Evolutionary conservation across 2,113 vertebrate species (phyloP).

Genomic region (rat (Rattus norvegicus)): DNA sequence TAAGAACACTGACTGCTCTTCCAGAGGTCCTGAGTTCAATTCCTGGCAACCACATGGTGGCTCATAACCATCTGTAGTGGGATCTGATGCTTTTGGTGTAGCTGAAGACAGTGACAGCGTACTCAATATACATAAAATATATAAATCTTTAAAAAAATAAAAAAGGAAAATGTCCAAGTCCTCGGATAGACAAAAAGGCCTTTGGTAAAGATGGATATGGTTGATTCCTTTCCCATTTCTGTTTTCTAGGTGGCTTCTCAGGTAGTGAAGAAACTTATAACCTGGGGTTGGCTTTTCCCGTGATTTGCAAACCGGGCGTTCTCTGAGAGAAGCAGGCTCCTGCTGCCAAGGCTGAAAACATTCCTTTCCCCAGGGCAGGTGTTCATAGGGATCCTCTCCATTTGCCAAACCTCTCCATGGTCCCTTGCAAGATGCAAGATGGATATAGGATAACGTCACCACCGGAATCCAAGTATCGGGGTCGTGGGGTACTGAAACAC

Average conservation of each 20-base stretch:
- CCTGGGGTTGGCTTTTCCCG: not conserved
- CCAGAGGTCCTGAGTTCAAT: no score
- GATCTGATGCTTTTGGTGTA: no score
- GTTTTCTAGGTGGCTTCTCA: not conserved
- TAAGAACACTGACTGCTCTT: no score
- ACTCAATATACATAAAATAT: no score
- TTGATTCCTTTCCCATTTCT: not conserved
- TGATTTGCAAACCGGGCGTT: not conserved
- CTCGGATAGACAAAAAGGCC: not conserved
- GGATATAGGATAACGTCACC: no score
- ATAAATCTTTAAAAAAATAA: no score
- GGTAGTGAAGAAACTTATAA: not conserved
- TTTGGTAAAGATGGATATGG: not conserved
- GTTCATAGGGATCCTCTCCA: not conserved
- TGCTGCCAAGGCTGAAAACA: not conserved
- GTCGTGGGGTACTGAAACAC: accelerated
- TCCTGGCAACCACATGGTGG: no score
- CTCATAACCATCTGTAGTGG: no score
- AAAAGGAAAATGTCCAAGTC: no score
- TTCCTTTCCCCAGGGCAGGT: not conserved
- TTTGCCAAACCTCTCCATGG: not conserved
- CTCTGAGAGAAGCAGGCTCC: not conserved
- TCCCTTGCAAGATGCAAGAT: no score
- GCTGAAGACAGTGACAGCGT: no score
- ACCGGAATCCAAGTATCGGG: not conserved